A percentile compares a stretch with the other conserved stretches of the same genome.
phyloP scores from a whole-genome alignment of 37 sponge, comb jelly and placozoan genomes.

The Ianthella basta region DNA sequence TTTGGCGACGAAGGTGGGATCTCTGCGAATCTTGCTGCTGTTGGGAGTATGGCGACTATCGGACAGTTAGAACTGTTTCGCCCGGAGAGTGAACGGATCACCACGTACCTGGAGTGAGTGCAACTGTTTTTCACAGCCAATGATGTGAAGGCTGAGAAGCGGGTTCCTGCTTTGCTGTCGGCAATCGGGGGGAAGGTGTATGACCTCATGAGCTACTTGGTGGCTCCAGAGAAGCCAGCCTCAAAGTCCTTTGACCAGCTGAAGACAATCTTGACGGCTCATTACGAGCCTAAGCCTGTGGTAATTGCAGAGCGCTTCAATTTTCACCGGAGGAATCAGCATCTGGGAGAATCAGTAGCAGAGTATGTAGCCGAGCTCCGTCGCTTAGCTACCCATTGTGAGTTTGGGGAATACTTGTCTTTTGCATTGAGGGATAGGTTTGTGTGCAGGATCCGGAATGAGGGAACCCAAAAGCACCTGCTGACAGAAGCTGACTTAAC shows the following conservation, averaged over 20 bases:
- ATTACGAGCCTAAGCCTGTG: constrained; percentile 8
- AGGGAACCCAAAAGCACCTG: too few relatives aligned
- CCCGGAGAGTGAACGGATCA: too few relatives aligned
- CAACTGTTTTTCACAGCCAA: neutral
- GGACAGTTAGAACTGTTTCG: too few relatives aligned
- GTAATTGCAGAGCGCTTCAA: neutral
- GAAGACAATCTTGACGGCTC: neutral
- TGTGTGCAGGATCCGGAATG: neutral
- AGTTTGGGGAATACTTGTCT: neutral
- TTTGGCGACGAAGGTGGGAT: too few relatives aligned
- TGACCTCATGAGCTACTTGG: neutral
- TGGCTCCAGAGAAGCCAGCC: constrained; percentile 3
- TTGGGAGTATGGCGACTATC: too few relatives aligned
- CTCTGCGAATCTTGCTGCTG: too few relatives aligned
- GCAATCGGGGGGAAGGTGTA: neutral
- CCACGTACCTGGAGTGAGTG: neutral
- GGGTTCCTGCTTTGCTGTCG: neutral
- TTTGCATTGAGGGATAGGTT: neutral
- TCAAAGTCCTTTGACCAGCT: neutral
- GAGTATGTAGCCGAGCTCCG: neutral
- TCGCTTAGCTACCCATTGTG: neutral
- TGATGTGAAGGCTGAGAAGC: too few relatives aligned
- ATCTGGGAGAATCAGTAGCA: neutral
- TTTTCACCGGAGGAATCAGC: neutral
- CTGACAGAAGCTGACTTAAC: too few relatives aligned